Percentiles rank a stretch among this genome's conserved stretches.
Evolutionary conservation across 1,140 invertebrate species (phyloP).

Genomic region (Fragariocoptes setiger): DNA sequence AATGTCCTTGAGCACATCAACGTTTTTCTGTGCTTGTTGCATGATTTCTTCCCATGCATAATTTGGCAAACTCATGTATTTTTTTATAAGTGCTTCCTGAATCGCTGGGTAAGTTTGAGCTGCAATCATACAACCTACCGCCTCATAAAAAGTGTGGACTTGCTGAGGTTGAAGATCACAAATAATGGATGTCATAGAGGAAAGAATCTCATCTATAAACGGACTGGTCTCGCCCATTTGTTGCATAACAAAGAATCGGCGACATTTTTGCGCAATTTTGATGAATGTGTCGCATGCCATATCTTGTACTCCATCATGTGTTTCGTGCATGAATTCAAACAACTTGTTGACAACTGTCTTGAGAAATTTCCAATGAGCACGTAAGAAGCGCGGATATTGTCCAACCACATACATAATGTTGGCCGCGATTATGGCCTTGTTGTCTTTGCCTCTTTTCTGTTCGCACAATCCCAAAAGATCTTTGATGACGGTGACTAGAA

Average conservation of each 20-base stretch:
- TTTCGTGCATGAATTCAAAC: constrained; percentile 99
- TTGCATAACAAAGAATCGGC: constrained; percentile 70
- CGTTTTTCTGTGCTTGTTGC: constrained; percentile 76
- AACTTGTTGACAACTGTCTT: constrained; percentile 99
- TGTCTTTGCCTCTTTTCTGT: constrained; percentile 97
- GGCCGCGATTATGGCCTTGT: constrained; percentile 97
- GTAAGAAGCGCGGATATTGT: constrained; percentile 88
- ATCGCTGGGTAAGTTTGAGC: constrained; percentile 57
- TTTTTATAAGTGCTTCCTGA: constrained; percentile 77
- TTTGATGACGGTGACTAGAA: constrained; percentile 95
- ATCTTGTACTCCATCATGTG: constrained; percentile 84
- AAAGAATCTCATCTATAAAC: constrained; percentile 94
- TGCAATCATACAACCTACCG: constrained; percentile 94
- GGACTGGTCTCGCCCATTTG: constrained; percentile 85
- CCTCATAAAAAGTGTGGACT: constrained; percentile 99
- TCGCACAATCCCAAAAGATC: constrained; percentile 91
- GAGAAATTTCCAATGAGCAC: constrained; percentile 99
- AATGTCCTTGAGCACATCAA: constrained; percentile 73
- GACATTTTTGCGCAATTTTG: constrained; percentile 97
- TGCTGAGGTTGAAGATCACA: constrained; percentile 92
- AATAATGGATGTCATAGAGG: constrained; percentile 81
- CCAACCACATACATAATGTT: constrained; percentile 99
- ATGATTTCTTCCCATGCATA: constrained; percentile 98
- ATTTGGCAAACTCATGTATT: constrained; percentile 90
- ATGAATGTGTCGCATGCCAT: constrained; percentile 99